Base-by-base conservation (phyloP, 2,113 vertebrate species). In the Carollia perspicillata region DNA sequence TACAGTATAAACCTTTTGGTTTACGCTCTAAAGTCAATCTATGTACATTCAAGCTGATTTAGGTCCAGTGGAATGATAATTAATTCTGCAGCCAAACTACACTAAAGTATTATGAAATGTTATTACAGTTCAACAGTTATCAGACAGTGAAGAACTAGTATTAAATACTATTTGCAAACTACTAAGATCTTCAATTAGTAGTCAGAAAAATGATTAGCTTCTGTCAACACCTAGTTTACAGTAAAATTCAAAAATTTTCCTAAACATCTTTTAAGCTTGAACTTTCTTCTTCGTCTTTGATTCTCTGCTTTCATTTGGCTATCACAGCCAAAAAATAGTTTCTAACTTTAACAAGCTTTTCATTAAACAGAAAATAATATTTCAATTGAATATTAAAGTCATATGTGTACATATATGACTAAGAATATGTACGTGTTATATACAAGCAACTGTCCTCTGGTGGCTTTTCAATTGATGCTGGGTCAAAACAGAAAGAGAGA, bases 81-180 rank as follows among this genome's bases (percentile, higher is more conserved):
- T 98, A 97, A 97, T 97, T 98, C 97, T 98, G 96, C 93, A 98
- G 97, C 96, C 92, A 98, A 98, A 98, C 96, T 96, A 97, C 51
- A 95, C 60, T 89, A 58, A 97, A 98, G 94, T 98, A 98, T 98
- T 98, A 89, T 96, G 95, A 95, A 90, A 90, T 80, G 69, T 95
- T 98, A 97, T 65, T 97, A 96, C 12, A 74, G 81, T 96, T 96
- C 93, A 92, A 95, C 95, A 97, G 96, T 97, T 97, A 90, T 96
- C 97, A 98, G 97, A 75, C 0, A 68, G 86, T 0, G 3, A 98
- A 98, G 86, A 97, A 88, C 83, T 69, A 95, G 44, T 95, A 97
- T 83, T 97, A 98, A 98, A 98, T 95, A 58, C 78, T 98, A 95
- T 96, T 93, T 90, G 84, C 89, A 55, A 98, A 98, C 97, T 97